Conservation (phyloP, 2,888 invertebrate species). For the Chromoteleia sp. region DNA sequence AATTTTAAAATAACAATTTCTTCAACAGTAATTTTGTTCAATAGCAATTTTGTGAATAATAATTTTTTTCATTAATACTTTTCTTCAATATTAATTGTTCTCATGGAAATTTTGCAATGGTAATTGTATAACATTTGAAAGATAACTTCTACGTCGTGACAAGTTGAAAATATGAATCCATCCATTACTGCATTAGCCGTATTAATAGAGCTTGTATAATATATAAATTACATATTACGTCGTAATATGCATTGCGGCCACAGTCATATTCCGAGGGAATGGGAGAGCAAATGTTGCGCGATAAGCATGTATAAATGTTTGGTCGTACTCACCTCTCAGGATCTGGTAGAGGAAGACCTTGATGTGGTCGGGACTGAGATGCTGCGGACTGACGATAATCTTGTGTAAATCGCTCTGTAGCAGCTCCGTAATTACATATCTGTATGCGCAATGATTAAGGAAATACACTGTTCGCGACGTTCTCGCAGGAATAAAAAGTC, state of each 20-base stretch:
- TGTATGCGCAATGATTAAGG: slow-evolving; percentile 84
- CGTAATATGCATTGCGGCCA: slow-evolving; percentile 44
- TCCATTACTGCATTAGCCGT: slow-evolving; percentile 11
- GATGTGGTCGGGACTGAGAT: slow-evolving; percentile 99
- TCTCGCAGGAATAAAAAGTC: slow-evolving; percentile 50
- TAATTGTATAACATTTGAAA: no score
- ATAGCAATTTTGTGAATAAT: no score
- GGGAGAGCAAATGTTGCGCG: slow-evolving; percentile 41
- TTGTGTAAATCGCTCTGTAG: slow-evolving; percentile 99
- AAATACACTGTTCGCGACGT: slow-evolving; percentile 72
- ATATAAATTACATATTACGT: slow-evolving; percentile 50
- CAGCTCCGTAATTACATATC: slow-evolving; percentile 99
- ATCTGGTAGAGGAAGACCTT: slow-evolving; percentile 99
- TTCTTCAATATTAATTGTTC: no score
- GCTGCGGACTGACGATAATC: slow-evolving; percentile 99
- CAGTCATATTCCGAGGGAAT: slow-evolving; percentile 25
- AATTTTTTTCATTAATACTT: no score
- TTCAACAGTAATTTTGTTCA: no score
- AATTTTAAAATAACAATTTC: no score
- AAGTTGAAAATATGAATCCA: no score
- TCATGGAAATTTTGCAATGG: no score
- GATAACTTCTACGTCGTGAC: no score
- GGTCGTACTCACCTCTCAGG: slow-evolving; percentile 92
- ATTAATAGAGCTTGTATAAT: slow-evolving; percentile 28
- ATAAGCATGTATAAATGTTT: slow-evolving; percentile 64